Conservation (phyloP, 2,888 invertebrate species). For the Cephus spinipes region DNA sequence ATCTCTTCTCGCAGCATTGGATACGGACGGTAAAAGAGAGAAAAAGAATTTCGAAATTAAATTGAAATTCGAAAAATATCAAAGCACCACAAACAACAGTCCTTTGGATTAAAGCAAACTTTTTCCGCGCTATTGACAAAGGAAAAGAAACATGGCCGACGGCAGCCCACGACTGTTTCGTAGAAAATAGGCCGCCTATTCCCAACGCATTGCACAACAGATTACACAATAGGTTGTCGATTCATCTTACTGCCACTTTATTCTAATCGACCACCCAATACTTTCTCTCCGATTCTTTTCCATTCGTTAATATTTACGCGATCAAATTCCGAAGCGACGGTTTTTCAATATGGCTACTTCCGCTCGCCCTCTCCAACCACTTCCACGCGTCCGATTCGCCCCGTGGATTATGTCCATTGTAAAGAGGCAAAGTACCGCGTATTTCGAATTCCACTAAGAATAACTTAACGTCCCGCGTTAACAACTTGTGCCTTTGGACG, state of each 20-base stretch:
- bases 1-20: not conserved
- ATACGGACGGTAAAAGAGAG: not conserved
- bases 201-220: not conserved
- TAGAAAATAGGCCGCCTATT: not conserved
- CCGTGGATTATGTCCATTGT: not conserved
- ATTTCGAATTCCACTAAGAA: slow-evolving; percentile 30
- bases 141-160: not conserved
- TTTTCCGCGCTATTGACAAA: not conserved
- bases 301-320: not conserved
- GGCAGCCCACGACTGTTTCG: not conserved
- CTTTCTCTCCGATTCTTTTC: not conserved
- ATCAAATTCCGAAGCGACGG: not conserved
- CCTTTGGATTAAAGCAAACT: not conserved
- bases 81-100: not conserved
- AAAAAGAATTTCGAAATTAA: not conserved
- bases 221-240: not conserved
- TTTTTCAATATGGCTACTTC: not conserved
- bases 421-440: slow-evolving; percentile 26
- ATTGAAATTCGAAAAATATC: not conserved
- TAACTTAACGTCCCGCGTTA: slow-evolving; percentile 27
- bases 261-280: not conserved
- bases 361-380: not conserved
- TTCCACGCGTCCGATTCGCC: not conserved
- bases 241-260: not conserved
- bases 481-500: slow-evolving; percentile 23